Conservation (phyloP, 2,113 vertebrate species). For the Menura novaehollandiae region DNA sequence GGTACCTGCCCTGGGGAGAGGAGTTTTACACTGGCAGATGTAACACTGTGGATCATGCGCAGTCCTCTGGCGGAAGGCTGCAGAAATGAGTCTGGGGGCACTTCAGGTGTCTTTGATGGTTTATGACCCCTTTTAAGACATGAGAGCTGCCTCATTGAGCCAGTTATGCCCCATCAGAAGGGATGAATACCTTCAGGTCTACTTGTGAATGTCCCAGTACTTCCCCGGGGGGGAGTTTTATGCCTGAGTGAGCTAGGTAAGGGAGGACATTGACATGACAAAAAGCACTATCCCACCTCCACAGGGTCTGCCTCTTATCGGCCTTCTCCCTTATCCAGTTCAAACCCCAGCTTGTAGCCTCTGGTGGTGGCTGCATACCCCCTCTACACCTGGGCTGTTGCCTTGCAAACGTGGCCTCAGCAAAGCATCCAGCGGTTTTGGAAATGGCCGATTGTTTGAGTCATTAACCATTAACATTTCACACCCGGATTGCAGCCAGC, state of each 20-base stretch:
- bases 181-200: background rate
- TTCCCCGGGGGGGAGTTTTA: background rate
- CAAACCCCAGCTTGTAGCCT: background rate
- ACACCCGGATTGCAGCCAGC: too few species aligned
- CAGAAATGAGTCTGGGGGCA: background rate
- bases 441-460: background rate
- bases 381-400: too few species aligned
- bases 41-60: too few species aligned
- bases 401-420: background rate
- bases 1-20: background rate
- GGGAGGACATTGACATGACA: background rate
- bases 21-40: background rate
- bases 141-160: background rate
- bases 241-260: background rate
- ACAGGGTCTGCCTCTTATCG: background rate
- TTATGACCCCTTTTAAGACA: background rate
- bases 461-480: background rate
- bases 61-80: background rate
- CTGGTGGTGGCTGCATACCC: background rate
- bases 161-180: background rate
- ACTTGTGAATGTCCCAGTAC: fast-evolving
- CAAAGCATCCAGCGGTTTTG: background rate
- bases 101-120: background rate
- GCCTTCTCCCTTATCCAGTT: background rate
- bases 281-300: background rate